These are phyloP conservation scores for Synaphobranchus kaupii DNA, from an alignment of 2,797 vertebrate species.

Conservation along the genomic window DNA sequence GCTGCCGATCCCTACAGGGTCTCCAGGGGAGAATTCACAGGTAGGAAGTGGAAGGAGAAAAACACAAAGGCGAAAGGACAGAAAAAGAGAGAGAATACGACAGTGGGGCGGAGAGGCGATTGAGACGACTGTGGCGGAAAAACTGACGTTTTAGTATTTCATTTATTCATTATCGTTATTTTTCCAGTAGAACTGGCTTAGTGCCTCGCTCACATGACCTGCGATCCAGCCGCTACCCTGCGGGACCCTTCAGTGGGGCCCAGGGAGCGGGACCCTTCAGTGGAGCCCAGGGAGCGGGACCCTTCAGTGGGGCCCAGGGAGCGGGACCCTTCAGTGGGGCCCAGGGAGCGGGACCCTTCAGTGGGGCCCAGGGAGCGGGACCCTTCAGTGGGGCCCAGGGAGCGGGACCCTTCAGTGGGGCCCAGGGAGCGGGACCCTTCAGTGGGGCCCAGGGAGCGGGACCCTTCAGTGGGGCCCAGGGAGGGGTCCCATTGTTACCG, in stretches of 20 bases:
- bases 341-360: neutral
- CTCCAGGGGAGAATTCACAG: neutral
- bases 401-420: neutral
- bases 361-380: neutral
- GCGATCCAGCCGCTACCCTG: neutral
- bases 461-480: constrained; percentile 37
- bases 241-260: neutral
- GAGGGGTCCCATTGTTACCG: constrained; percentile 17
- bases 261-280: too few species aligned
- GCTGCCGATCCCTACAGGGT: neutral
- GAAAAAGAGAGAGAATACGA: neutral
- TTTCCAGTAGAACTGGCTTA: neutral
- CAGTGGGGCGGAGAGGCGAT: neutral
- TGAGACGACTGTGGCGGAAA: neutral
- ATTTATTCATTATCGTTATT: neutral
- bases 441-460: too few species aligned
- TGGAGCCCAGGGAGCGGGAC: constrained; percentile 32
- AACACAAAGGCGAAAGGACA: neutral
- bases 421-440: too few species aligned
- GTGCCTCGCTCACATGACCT: neutral
- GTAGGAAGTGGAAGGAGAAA: neutral
- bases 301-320: too few species aligned
- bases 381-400: neutral
- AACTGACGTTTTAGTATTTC: neutral
- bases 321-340: too few species aligned